Evolutionary conservation across 2,797 vertebrate species (phyloP).

Genomic region (Oreochromis mossambicus): DNA sequence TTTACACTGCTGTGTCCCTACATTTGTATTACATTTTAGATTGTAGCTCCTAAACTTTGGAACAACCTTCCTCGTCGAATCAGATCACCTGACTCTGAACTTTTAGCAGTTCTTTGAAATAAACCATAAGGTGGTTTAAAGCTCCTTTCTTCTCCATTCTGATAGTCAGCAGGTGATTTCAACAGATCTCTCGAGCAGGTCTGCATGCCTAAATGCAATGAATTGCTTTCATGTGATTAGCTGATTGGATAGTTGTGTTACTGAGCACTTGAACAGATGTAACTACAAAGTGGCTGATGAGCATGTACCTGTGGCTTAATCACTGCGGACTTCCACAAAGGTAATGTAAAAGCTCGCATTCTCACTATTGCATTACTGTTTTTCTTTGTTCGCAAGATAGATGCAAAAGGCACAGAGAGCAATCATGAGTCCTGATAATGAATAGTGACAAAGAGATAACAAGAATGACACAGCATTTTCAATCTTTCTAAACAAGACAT

Average conservation of each 20-base stretch:
- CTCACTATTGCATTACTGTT: neutral
- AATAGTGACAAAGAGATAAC: neutral
- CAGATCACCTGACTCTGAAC: neutral
- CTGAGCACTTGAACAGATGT: neutral
- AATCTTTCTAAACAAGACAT: conserved; percentile 23
- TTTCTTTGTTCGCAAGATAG: neutral
- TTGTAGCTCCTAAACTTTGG: neutral
- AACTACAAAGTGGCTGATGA: neutral
- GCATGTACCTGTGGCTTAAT: neutral
- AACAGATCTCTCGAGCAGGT: neutral
- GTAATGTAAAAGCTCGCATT: neutral
- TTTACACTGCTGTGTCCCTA: neutral
- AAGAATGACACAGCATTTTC: conserved; percentile 6
- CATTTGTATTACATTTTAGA: neutral
- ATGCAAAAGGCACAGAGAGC: neutral
- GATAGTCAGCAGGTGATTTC: neutral
- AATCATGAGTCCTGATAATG: neutral
- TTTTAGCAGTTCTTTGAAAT: neutral
- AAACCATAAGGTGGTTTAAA: neutral
- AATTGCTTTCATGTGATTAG: neutral
- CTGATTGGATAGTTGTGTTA: neutral
- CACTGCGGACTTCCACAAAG: neutral
- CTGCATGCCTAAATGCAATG: neutral
- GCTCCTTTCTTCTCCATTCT: neutral
- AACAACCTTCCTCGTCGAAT: neutral